Percentiles rank a stretch among this genome's conserved stretches.
These are phyloP conservation scores for Polymixis lichenea DNA, from an alignment of 2,888 invertebrate genomes.

Conservation along the genomic window DNA sequence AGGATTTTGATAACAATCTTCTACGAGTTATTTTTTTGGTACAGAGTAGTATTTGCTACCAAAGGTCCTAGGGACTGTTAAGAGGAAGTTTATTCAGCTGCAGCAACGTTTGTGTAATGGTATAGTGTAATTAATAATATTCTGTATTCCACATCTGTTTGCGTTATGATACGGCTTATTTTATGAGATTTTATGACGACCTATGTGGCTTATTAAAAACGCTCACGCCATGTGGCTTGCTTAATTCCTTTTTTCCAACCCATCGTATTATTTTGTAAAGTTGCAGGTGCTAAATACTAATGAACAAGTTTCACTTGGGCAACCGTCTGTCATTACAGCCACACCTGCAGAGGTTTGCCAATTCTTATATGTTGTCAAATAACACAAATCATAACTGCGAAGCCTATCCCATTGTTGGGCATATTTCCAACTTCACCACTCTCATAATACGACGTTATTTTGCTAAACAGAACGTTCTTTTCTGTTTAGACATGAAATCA, in stretches of 20 bases:
- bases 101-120: not conserved
- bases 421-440: not conserved
- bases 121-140: not conserved
- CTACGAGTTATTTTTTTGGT: not conserved
- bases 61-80: not conserved
- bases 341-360: not conserved
- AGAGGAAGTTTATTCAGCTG: not conserved
- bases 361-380: constrained; percentile 13
- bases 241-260: not conserved
- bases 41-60: not conserved
- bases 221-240: not conserved
- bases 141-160: not conserved
- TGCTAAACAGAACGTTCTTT: not conserved
- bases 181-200: not conserved
- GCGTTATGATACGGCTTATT: too few species aligned
- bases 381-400: not conserved
- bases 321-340: not conserved
- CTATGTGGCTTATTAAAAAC: not conserved
- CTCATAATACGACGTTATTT: not conserved
- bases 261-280: not conserved
- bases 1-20: not conserved
- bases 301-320: not conserved
- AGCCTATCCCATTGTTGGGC: not conserved
- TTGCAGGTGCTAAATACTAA: not conserved
- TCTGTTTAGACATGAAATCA: not conserved